Evolutionary conservation across 2,888 invertebrate species (phyloP), one percentile per base, ranked within the genome.

Genomic region (Calephelis perditalis): DNA sequence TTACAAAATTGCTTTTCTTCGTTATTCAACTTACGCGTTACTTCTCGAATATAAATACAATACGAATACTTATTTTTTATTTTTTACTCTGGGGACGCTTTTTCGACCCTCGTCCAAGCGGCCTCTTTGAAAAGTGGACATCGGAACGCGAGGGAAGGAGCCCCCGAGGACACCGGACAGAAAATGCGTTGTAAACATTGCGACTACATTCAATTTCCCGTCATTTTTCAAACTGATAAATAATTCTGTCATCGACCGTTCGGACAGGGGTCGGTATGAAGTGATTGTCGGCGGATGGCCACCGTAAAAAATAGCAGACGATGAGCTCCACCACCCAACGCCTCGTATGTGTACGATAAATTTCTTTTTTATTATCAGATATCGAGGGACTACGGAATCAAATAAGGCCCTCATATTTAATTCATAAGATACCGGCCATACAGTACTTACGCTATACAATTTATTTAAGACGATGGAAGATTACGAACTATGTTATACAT

Each of bases 191-290:
- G 91, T 91, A 90, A 91, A 91, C 91, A 91, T 91, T 83, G 91
- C 88, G 88, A 91, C 86, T 91, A 91, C 91, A 91, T 91, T 91
- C 91, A 91, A 91, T 91, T 91, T 91, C 90, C 87, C 87, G 91
- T 91, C 91, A 91, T 91, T 91, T 91, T 91, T 91, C 91, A 91
- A 90, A 89, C 91, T 91, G 91, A 91, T 91, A 91, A 91, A 91
- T 91, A 91, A 91, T 91, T 91, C 91, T 89, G 90, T 91, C 89
- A 88, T 89, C 89, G 90, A 84, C 84, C 81, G 82, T 81, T 89
- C 84, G 90, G 89, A 88, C 90, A 88, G 87, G 89, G 88, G 90
- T 89, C 85, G 83, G 82, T 89, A 89, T 89, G 89, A 90, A 90
- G 88, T 87, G 89, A 89, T 89, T 88, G 87, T 83, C 86, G 88